Percentiles rank a stretch among this genome's conserved stretches.
Evolutionary conservation across 2,113 vertebrate species (phyloP).

Genomic region (Aythya baeri): DNA sequence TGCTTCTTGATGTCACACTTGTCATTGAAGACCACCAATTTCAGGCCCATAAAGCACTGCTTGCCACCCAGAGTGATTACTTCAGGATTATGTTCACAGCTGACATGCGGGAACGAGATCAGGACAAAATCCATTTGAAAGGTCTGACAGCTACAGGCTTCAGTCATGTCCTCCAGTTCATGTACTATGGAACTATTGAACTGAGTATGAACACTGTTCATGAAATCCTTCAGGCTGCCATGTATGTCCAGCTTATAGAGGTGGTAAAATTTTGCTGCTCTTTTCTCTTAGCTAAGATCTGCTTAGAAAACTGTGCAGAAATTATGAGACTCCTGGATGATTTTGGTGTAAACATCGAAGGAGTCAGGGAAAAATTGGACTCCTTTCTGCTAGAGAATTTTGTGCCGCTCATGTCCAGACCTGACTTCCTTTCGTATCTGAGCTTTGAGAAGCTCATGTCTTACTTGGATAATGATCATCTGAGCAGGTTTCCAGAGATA

Average conservation of each 20-base stretch:
- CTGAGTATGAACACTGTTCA: constrained; percentile 98
- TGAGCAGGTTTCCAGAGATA: constrained; percentile 97
- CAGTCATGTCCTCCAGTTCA: constrained; percentile 96
- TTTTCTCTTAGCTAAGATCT: constrained; percentile 98
- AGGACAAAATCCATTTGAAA: constrained; percentile 99
- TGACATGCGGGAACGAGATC: constrained; percentile 98
- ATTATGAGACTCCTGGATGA: constrained; percentile 99
- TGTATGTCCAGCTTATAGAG: constrained; percentile 99
- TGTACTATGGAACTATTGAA: constrained; percentile 99
- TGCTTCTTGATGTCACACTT: constrained; percentile 97
- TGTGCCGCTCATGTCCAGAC: constrained; percentile 95
- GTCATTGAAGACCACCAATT: constrained; percentile 99
- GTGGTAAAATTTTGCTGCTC: constrained; percentile 99
- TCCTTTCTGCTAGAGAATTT: constrained; percentile 97
- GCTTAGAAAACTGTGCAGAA: constrained; percentile 98
- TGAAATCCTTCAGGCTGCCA: constrained; percentile 98
- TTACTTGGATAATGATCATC: constrained; percentile 93
- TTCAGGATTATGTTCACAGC: constrained; percentile 99
- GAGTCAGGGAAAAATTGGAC: constrained; percentile 96
- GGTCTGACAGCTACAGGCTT: constrained; percentile 97
- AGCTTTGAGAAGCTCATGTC: constrained; percentile 97
- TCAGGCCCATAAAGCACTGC: constrained; percentile 98
- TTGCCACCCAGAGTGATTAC: constrained; percentile 99
- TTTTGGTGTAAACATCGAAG: constrained; percentile 97
- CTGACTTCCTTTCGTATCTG: constrained; percentile 97